These are phyloP conservation scores for Aphidius colemani DNA, from an alignment of 2,888 invertebrate genomes.

Conservation along the genomic window DNA sequence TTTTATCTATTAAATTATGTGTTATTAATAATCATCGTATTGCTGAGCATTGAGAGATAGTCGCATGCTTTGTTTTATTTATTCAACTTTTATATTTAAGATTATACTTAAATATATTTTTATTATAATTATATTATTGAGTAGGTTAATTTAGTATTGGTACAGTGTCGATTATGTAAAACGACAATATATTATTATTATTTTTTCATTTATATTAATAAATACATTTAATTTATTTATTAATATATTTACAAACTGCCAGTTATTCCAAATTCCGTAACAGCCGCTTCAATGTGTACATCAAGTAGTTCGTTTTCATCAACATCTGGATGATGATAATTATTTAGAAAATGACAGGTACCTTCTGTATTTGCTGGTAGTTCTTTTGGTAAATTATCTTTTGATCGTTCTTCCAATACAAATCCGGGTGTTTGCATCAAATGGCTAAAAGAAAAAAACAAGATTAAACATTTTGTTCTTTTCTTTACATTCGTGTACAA, in stretches of 20 bases:
- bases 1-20: no score
- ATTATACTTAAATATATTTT: conserved; percentile 5
- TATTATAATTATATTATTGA: conserved; percentile 19
- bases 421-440: conserved; percentile 78
- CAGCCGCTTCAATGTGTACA: conserved; percentile 71
- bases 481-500: neutral
- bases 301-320: conserved; percentile 67
- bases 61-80: conserved; percentile 23
- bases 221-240: conserved; percentile 1
- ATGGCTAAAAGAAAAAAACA: conserved; percentile 66
- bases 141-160: conserved; percentile 19
- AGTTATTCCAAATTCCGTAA: conserved; percentile 68
- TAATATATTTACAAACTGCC: conserved; percentile 56
- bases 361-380: conserved; percentile 79
- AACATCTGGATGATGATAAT: conserved; percentile 75
- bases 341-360: conserved; percentile 84
- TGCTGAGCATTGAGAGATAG: conserved; percentile 21
- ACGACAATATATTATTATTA: conserved; percentile 7
- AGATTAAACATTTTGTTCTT: neutral
- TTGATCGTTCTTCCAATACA: conserved; percentile 74
- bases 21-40: neutral
- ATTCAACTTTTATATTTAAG: conserved; percentile 5
- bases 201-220: conserved; percentile 2
- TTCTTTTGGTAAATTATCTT: conserved; percentile 80
- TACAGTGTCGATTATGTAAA: conserved; percentile 15